Conservation (phyloP, 1,140 invertebrate genomes). For the Oryzaephilus surinamensis region DNA sequence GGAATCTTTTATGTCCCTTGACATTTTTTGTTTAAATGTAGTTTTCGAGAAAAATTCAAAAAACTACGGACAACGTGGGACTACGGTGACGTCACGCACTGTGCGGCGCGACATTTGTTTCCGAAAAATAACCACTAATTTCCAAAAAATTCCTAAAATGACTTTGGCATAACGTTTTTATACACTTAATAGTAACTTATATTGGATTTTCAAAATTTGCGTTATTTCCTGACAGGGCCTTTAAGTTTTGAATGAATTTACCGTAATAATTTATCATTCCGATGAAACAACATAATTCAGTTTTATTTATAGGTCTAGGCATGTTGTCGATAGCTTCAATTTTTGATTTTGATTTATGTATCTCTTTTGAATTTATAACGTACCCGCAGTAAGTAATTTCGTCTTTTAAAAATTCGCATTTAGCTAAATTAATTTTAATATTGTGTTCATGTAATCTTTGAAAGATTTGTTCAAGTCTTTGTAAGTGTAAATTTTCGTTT, state of each 20-base stretch:
- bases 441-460: neutral
- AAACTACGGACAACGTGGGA: too few species aligned
- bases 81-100: too few species aligned
- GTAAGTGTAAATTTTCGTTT: conserved; percentile 2
- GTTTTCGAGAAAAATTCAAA: too few species aligned
- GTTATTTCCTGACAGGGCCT: too few species aligned
- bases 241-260: conserved; percentile 22
- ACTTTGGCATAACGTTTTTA: too few species aligned
- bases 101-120: too few species aligned
- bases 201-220: too few species aligned
- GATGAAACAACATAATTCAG: conserved; percentile 26
- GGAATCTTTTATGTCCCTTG: too few species aligned
- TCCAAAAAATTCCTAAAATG: too few species aligned
- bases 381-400: conserved; percentile 23
- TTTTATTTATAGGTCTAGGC: conserved; percentile 17
- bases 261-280: conserved; percentile 32
- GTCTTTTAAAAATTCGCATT: conserved; percentile 8
- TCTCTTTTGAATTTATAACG: conserved; percentile 10
- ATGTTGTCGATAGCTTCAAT: conserved; percentile 23
- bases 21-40: too few species aligned
- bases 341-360: conserved; percentile 14
- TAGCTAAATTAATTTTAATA: conserved; percentile 13
- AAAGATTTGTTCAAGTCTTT: neutral
- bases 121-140: too few species aligned
- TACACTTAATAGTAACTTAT: too few species aligned